These are phyloP conservation scores for Tiliacea citrago DNA, from an alignment of 2,888 invertebrate genomes.

Conservation along the genomic window DNA sequence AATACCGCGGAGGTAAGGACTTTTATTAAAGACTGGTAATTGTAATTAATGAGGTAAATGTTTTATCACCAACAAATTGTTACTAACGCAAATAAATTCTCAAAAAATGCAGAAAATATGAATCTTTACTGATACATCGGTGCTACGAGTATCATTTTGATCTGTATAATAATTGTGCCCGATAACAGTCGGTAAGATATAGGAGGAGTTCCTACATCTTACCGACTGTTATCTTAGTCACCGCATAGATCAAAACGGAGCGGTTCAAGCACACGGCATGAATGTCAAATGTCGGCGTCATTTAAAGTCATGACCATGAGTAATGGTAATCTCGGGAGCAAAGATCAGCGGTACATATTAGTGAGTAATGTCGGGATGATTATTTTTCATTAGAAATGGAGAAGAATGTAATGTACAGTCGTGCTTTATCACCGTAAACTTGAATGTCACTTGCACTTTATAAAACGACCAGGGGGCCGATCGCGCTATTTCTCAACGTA, in stretches of 20 bases:
- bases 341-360: constrained; percentile 37
- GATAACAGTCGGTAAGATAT: not conserved
- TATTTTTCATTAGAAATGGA: constrained; percentile 34
- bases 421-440: not conserved
- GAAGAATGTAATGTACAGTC: not conserved
- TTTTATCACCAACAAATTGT: not conserved
- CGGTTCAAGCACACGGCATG: not conserved
- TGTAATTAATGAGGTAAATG: too few relatives aligned
- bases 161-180: not conserved
- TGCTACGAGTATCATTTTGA: too few relatives aligned
- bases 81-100: not conserved
- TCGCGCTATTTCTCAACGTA: too few relatives aligned
- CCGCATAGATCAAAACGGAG: constrained; percentile 9
- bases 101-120: not conserved
- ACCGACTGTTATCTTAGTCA: too few relatives aligned
- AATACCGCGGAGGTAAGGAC: too few relatives aligned
- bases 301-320: constrained; percentile 34
- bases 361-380: constrained; percentile 32
- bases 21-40: too few relatives aligned
- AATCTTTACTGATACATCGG: not conserved
- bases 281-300: constrained; percentile 40
- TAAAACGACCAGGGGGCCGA: not conserved
- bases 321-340: constrained; percentile 41
- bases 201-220: not conserved
- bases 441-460: not conserved